Evolutionary conservation across 2,797 vertebrate species (phyloP), one percentile per base, ranked within the genome.

Genomic region (Atherinosoma microstoma): DNA sequence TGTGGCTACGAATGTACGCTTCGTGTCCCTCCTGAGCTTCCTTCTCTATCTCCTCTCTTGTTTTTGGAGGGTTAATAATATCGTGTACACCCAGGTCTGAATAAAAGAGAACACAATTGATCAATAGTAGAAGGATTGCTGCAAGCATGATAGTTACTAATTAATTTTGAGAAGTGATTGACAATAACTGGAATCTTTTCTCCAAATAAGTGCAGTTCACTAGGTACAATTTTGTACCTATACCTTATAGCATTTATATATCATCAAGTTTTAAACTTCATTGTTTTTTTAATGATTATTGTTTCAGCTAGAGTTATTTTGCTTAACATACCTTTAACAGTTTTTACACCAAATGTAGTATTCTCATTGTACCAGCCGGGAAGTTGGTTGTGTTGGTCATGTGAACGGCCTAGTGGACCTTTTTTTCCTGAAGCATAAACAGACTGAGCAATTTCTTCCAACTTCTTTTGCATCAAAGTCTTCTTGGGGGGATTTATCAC

Each of bases 1-100:
- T 94, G 74, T 97, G 96, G 67, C 95, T 95, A 2, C 85, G 72
- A 34, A 96, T 0, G 2, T 96, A 96, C 56, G 91, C 64, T 36
- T 94, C 70, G 4, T 96, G 96, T 60, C 92, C 93, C 81, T 93
- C 87, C 60, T 87, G 77, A 2, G 80, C 84, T 82, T 98, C 96
- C 80, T 68, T 86, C 73, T 95, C 90, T 27, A 96, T 65, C 70
- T 97, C 92, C 70, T 94, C 84, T 58, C 58, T 79, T 1, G 92
- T 86, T 92, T 96, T 96, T 32, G 84, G 69, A 76, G 97, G 96
- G 88, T 97, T 96, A 67, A 98, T 84, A 73, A 96, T n/a, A 2
- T 93, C 90, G 70, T 86, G 63, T 49, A 87, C 93, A 32, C 86
- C 77, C 3, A 67, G 7, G 24, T 65, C 95, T 95, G 79, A 27